phyloP scores from a whole-genome alignment of 2,797 vertebrate species.

The Enteromius mattozi region DNA sequence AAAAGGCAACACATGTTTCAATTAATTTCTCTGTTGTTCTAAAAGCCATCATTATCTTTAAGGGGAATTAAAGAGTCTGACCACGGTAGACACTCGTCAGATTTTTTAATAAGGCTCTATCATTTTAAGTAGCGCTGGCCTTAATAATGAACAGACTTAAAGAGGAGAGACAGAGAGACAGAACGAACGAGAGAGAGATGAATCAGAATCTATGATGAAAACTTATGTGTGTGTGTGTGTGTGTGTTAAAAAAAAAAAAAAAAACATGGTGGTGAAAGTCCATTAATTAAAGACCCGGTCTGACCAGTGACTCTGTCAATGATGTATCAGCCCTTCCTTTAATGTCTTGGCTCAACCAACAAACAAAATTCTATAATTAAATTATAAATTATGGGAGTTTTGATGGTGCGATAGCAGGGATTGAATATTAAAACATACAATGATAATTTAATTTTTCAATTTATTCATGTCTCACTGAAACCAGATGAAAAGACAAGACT shows the following conservation, averaged over 20 bases:
- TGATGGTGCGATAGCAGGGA: background rate
- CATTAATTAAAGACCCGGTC: conserved; percentile 12
- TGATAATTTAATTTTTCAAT: background rate
- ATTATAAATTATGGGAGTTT: background rate
- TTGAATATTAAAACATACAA: background rate
- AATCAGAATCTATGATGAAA: conserved; percentile 28
- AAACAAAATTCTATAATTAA: conserved; percentile 12
- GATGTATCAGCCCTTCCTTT: background rate
- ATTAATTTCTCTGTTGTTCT: conserved; percentile 62
- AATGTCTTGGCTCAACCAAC: background rate
- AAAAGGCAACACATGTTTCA: conserved; percentile 54
- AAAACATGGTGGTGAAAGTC: background rate
- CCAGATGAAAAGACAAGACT: conserved; percentile 10
- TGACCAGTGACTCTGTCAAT: background rate
- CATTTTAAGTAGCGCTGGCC: conserved; percentile 29
- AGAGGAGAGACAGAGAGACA: background rate
- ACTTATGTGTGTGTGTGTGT: background rate
- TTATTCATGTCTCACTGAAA: background rate
- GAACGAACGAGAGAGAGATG: background rate
- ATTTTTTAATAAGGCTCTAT: conserved; percentile 50
- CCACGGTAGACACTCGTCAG: conserved; percentile 33
- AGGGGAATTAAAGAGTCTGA: conserved; percentile 51
- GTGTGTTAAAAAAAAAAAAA: background rate
- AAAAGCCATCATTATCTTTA: conserved; percentile 50
- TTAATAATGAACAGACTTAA: conserved; percentile 26